Conservation (phyloP, 2,797 vertebrate genomes). For the Hyperoplus lanceolatus region DNA sequence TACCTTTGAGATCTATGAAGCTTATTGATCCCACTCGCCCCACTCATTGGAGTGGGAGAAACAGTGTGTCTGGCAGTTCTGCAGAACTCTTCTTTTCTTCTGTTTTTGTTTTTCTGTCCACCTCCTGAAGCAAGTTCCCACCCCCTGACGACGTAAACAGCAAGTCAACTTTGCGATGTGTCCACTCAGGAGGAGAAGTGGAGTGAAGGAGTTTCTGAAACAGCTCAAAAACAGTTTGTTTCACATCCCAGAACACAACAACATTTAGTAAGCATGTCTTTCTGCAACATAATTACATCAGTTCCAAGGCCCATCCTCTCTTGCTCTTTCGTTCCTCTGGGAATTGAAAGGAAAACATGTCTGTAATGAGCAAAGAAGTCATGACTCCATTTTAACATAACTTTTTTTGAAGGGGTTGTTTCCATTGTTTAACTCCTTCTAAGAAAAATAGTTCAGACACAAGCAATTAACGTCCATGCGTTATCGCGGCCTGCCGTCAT, state of each 20-base stretch:
- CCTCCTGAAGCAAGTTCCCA: not conserved
- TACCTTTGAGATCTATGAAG: conserved; percentile 30
- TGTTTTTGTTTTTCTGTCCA: conserved; percentile 15
- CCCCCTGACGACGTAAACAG: not conserved
- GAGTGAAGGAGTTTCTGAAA: conserved; percentile 6
- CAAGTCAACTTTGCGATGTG: not conserved
- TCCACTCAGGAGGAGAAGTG: not conserved
- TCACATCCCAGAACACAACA: not conserved
- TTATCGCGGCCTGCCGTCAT: conserved; percentile 16
- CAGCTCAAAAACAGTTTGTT: not conserved
- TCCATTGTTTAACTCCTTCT: conserved; percentile 15
- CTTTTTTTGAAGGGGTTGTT: conserved; percentile 22
- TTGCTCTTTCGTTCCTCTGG: conserved; percentile 10
- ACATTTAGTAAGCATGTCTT: not conserved
- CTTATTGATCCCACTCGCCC: conserved; percentile 4
- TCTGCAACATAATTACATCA: conserved; percentile 13
- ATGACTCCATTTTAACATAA: conserved; percentile 29
- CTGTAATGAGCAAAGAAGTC: conserved; percentile 43
- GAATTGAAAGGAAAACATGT: conserved; percentile 18
- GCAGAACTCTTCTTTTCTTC: not conserved
- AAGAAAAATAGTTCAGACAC: conserved; percentile 26
- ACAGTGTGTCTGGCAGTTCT: not conserved
- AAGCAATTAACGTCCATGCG: conserved; percentile 38
- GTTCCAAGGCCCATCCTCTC: conserved; percentile 9
- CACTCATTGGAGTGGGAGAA: not conserved